Percentiles rank a stretch among this genome's conserved stretches.
Evolutionary conservation across 2,888 invertebrate species (phyloP).

Genomic region (Luffia ferchaultella): DNA sequence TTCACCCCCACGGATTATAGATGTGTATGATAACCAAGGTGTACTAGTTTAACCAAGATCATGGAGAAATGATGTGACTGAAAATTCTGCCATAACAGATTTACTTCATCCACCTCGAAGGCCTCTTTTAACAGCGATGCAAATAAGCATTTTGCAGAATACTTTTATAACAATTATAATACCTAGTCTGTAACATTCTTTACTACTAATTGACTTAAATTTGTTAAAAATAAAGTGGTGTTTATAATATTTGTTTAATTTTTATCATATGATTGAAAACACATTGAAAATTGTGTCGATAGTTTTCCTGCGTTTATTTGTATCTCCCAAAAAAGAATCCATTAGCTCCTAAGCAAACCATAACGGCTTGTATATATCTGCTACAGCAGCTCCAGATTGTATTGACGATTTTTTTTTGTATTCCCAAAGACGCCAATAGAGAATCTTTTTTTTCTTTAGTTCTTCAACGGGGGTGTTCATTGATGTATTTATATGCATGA

Average conservation of each 20-base stretch:
- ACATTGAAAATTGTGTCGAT: slow-evolving; percentile 7
- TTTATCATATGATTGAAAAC: too few species aligned
- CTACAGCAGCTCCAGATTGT: slow-evolving; percentile 7
- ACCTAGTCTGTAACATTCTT: too few species aligned
- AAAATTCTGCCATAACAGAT: slow-evolving; percentile 8
- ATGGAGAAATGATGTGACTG: slow-evolving; percentile 3
- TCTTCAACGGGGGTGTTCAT: not conserved
- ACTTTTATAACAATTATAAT: too few species aligned
- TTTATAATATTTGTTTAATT: too few species aligned
- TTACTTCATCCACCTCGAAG: slow-evolving; percentile 7
- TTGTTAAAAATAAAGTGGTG: too few species aligned
- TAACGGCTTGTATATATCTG: slow-evolving; percentile 3
- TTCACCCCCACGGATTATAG: slow-evolving; percentile 1
- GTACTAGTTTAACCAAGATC: slow-evolving; percentile 2
- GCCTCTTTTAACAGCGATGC: slow-evolving; percentile 6
- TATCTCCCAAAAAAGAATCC: slow-evolving; percentile 8
- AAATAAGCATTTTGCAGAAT: slow-evolving; percentile 10
- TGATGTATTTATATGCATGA: slow-evolving; percentile 1
- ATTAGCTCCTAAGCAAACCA: too few species aligned
- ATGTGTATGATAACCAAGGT: slow-evolving; percentile 2
- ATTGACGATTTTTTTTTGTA: slow-evolving; percentile 2
- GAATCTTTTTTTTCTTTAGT: not conserved
- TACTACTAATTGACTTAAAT: too few species aligned
- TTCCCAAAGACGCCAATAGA: not conserved
- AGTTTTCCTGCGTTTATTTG: slow-evolving; percentile 6